Evolutionary conservation across 2,888 invertebrate genomes (phyloP).

Genomic region (Sesia bembeciformis): DNA sequence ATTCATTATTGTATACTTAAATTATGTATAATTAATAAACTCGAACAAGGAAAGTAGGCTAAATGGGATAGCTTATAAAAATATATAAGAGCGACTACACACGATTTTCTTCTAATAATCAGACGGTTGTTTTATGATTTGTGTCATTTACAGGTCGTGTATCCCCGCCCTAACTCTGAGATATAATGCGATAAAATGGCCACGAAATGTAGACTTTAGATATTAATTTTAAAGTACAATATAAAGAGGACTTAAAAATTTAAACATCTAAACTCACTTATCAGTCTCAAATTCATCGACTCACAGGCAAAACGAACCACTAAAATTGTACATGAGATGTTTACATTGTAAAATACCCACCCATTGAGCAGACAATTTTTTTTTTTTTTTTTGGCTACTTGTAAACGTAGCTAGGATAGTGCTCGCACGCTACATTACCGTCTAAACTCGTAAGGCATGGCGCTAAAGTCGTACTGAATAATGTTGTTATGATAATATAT

Average conservation of each 20-base stretch:
- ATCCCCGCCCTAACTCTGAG: conserved; percentile 19
- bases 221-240: background rate
- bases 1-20: conserved; percentile 21
- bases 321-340: background rate
- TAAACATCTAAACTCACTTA: conserved; percentile 42
- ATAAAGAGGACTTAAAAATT: conserved; percentile 25
- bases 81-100: conserved; percentile 40
- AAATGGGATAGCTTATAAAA: conserved; percentile 41
- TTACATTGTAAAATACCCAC: conserved; percentile 15
- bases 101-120: conserved; percentile 4
- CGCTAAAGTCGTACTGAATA: no score
- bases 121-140: no score
- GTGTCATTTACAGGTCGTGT: conserved; percentile 4
- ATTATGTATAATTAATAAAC: conserved; percentile 28
- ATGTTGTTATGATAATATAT: no score
- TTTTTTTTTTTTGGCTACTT: conserved; percentile 2
- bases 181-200: conserved; percentile 1
- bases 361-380: conserved; percentile 21
- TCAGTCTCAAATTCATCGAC: conserved; percentile 54
- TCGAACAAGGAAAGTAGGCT: conserved; percentile 21
- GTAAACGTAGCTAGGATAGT: conserved; percentile 2
- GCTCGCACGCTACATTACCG: no score
- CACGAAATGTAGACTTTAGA: background rate
- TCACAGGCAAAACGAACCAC: conserved; percentile 11
- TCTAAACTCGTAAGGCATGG: no score